phyloP scores from a whole-genome alignment of 2,888 invertebrate genomes.

The Campoletis raptor region DNA sequence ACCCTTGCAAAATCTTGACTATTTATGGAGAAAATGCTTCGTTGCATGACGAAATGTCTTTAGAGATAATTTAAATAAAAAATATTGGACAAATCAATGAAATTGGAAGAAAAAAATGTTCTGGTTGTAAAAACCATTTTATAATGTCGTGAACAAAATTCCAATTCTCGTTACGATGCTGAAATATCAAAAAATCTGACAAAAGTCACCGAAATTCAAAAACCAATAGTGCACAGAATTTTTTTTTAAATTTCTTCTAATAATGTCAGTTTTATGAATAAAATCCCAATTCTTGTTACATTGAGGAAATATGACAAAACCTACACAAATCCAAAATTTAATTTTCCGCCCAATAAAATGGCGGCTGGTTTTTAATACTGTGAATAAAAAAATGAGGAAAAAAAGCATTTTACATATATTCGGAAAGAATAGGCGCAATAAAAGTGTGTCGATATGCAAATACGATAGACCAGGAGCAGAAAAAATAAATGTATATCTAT shows the following conservation, averaged over 20 bases:
- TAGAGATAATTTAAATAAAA: not conserved
- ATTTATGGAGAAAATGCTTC: not conserved
- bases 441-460: slow-evolving; percentile 53
- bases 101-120: too few relatives aligned
- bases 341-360: slow-evolving; percentile 17
- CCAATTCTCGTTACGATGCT: too few relatives aligned
- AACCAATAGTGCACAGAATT: not conserved
- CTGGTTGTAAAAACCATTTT: too few relatives aligned
- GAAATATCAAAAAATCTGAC: too few relatives aligned
- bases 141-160: too few relatives aligned
- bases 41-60: not conserved
- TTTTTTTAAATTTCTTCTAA: too few relatives aligned
- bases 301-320: not conserved
- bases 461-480: slow-evolving; percentile 10
- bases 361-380: not conserved
- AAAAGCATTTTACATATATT: not conserved
- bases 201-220: too few relatives aligned
- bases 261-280: not conserved
- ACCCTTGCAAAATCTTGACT: not conserved
- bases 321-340: not conserved
- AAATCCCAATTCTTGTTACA: not conserved
- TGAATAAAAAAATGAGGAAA: not conserved
- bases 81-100: not conserved
- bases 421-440: slow-evolving; percentile 10
- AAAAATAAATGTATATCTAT: not conserved